Evolutionary conservation across 2,113 vertebrate genomes (phyloP), one percentile per base, ranked within the genome.

Genomic region (Pollachius pollachius): DNA sequence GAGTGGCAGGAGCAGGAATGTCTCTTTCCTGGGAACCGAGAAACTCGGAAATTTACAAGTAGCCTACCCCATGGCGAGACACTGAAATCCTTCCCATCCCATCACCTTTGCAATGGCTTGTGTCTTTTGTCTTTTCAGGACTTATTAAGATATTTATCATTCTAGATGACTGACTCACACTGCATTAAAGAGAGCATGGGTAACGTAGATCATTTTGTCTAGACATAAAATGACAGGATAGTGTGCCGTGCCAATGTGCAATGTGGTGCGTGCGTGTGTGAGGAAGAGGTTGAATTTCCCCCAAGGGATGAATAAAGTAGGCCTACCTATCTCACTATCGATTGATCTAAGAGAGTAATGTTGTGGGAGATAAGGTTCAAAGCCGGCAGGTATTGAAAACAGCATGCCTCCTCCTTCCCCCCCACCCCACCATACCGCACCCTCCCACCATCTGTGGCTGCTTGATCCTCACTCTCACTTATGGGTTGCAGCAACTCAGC

Each of bases 341-440:
- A 48, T 48, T 7, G 9, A 13, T 48, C 41, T 48, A 48, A 13
- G 12, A 13, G 41, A 48, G 41, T 48, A 48, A 48, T 48, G 41
- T 30, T 7, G 58, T n/a, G 19, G 58, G 15, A 76, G 80, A 79
- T 82, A 76, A 76, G 65, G 65, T 82, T 82, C 71, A 82, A 76
- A 82, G 74, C 56, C 60, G 13, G 21, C 60, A 25, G 21, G 60
- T 62, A 12, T 25, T 12, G 30, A 54, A 82, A 76, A 70, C 76
- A 79, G 34, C 70, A 71, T n/a, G 41, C 15, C 74, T 74, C 41
- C 30, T 52, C 52, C 34, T 23, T 58, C 65, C 19, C 21, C 18
- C 19, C 9, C 19, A 23, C 1, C 54, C 54, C 54, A 8, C 37
- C 37, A 8, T 11, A 41, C 41, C 62, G 18, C 34, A 48, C 65